phyloP scores from a whole-genome alignment of 2,113 vertebrate species.

The Cyprinodon variegatus region DNA sequence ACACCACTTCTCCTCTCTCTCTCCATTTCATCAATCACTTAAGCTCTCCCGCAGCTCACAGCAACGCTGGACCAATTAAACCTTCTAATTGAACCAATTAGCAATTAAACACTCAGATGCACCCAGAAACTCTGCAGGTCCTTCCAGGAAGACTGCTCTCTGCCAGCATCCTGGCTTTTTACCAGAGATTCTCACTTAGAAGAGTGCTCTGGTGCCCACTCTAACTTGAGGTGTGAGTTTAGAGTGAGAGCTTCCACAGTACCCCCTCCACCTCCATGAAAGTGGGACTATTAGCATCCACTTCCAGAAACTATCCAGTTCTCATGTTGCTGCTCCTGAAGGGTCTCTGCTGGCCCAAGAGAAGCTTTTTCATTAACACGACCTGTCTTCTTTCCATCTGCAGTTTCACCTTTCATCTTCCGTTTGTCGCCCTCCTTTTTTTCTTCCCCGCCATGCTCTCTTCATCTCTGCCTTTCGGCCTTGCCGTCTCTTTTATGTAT shows the following conservation, averaged over 20 bases:
- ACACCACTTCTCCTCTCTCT: constrained; percentile 19
- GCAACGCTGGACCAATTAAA: constrained; percentile 59
- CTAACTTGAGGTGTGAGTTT: constrained; percentile 8
- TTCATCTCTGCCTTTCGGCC: constrained; percentile 19
- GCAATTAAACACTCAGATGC: constrained; percentile 69
- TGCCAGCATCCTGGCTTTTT: constrained; percentile 35
- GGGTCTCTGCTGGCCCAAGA: constrained; percentile 23
- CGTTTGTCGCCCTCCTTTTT: constrained; percentile 21
- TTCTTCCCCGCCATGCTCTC: not conserved
- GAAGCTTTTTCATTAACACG: constrained; percentile 43
- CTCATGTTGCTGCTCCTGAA: constrained; percentile 16
- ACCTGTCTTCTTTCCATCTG: constrained; percentile 35
- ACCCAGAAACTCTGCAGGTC: constrained; percentile 55
- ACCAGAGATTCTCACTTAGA: constrained; percentile 13
- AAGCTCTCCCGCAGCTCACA: constrained; percentile 48
- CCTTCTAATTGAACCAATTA: constrained; percentile 65
- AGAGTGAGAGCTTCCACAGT: not conserved
- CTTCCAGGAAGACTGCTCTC: constrained; percentile 20
- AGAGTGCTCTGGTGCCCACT: constrained; percentile 5
- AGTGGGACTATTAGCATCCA: constrained; percentile 25
- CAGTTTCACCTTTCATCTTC: constrained; percentile 33
- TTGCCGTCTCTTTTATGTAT: constrained; percentile 47
- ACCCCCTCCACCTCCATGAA: not conserved
- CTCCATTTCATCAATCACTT: constrained; percentile 66
- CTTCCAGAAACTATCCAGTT: constrained; percentile 5